Percentiles rank a stretch among this genome's conserved stretches.
These are phyloP conservation scores for Marcusenius ussheri DNA, from an alignment of 2,113 vertebrate species.

Conservation along the genomic window DNA sequence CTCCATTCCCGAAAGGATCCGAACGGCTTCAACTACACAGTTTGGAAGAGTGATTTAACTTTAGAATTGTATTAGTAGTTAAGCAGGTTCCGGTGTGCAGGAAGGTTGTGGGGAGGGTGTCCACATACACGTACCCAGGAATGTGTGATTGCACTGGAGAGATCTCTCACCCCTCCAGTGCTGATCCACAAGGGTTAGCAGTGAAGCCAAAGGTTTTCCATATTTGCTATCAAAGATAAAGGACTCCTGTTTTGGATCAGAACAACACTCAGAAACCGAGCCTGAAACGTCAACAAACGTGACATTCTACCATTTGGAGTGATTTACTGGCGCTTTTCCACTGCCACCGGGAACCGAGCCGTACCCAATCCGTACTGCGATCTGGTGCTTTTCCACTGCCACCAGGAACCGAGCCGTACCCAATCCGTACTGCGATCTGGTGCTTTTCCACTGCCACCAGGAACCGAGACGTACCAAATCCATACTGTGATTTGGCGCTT, in stretches of 20 bases:
- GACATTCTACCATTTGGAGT: background rate
- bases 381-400: too few relatives aligned
- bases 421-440: background rate
- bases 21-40: constrained; percentile 60
- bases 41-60: constrained; percentile 2
- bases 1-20: constrained; percentile 61
- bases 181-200: constrained; percentile 68
- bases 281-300: background rate
- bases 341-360: too few relatives aligned
- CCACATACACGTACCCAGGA: constrained; percentile 62
- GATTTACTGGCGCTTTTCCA: background rate
- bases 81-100: background rate
- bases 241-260: background rate
- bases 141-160: constrained; percentile 58
- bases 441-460: background rate
- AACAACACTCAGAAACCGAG: background rate
- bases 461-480: too few relatives aligned
- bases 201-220: constrained; percentile 54
- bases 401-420: too few relatives aligned
- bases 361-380: too few relatives aligned
- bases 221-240: constrained; percentile 35
- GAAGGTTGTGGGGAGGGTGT: background rate
- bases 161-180: constrained; percentile 60
- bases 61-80: background rate
- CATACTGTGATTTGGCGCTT: too few relatives aligned